These are phyloP conservation scores for Alcedo atthis DNA, from an alignment of 2,797 vertebrate genomes.

Conservation along the genomic window DNA sequence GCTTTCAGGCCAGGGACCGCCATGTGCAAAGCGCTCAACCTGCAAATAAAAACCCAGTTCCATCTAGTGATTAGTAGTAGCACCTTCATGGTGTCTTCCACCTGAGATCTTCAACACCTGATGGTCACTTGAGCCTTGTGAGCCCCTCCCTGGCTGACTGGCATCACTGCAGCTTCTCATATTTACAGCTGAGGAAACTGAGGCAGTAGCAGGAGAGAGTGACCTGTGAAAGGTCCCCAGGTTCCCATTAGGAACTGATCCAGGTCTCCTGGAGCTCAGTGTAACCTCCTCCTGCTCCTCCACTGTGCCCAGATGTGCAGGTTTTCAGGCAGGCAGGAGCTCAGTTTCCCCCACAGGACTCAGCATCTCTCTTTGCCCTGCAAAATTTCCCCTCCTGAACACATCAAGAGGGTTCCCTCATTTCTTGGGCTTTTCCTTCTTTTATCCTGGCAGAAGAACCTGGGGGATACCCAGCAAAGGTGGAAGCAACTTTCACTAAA, in stretches of 20 bases:
- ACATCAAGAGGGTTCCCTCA: fast-evolving
- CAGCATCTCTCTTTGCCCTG: fast-evolving
- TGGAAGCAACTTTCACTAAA: neutral
- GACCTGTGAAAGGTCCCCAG: neutral
- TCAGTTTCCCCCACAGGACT: fast-evolving
- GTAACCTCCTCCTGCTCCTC: neutral
- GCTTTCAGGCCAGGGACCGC: neutral
- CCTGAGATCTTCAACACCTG: neutral
- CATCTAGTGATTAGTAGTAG: neutral
- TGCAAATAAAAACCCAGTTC: neutral
- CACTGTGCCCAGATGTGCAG: neutral
- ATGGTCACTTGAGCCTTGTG: too few species aligned
- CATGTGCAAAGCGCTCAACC: neutral
- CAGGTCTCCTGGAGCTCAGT: neutral
- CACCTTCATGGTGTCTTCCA: fast-evolving
- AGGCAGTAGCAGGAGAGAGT: neutral
- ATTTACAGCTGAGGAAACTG: neutral
- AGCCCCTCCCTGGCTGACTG: neutral
- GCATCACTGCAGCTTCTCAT: neutral
- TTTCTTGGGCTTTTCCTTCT: neutral
- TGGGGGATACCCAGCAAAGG: neutral
- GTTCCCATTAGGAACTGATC: neutral
- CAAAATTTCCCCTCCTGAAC: neutral
- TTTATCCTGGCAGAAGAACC: neutral
- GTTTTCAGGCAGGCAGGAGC: neutral